phyloP scores from a whole-genome alignment of 2,113 vertebrate genomes.

The Saguinus imperator region DNA sequence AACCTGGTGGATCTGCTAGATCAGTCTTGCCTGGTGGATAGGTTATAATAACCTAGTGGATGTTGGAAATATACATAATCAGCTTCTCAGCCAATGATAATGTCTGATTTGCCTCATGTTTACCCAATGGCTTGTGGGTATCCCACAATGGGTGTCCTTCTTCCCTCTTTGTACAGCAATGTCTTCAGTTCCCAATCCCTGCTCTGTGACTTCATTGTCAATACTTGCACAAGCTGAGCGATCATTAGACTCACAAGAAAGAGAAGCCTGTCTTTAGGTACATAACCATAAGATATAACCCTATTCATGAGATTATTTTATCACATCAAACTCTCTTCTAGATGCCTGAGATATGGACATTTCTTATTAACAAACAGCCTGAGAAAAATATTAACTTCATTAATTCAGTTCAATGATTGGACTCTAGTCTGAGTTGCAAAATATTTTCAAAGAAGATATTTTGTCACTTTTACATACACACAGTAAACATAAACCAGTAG shows the following conservation, averaged over 20 bases:
- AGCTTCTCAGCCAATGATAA: neutral
- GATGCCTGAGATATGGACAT: neutral
- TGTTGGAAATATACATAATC: neutral
- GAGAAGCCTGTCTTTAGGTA: neutral
- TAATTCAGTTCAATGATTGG: neutral
- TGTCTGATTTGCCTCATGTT: neutral
- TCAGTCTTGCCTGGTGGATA: neutral
- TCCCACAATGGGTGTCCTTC: neutral
- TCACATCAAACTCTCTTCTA: neutral
- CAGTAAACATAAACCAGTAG: neutral
- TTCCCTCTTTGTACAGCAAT: neutral
- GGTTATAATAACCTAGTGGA: neutral
- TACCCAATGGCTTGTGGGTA: neutral
- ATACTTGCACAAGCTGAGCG: neutral
- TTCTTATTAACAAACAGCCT: neutral
- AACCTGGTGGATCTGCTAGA: neutral
- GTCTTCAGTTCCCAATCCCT: neutral
- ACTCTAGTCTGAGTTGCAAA: neutral
- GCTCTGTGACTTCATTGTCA: neutral
- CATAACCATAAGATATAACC: neutral
- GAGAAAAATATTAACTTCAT: neutral
- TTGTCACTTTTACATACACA: constrained; percentile 2
- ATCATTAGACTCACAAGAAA: neutral
- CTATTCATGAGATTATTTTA: neutral
- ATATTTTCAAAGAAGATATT: neutral